Evolutionary conservation across 2,888 invertebrate genomes (phyloP).

Genomic region (Galerucella nymphaeae): DNA sequence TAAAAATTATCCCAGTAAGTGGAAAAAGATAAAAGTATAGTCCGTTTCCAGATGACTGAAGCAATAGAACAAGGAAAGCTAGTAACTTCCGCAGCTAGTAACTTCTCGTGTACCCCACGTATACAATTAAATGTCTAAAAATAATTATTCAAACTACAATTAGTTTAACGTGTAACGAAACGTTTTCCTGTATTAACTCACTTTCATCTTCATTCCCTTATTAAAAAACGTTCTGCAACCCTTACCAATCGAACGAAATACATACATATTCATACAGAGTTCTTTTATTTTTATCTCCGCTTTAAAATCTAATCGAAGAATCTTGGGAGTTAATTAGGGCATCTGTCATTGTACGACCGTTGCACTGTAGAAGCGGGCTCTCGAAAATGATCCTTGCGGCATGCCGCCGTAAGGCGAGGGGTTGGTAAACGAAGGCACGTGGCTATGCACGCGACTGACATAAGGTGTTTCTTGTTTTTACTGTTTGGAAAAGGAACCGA

Average conservation of each 20-base stretch:
- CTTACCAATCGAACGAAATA: conserved; percentile 5
- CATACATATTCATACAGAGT: conserved; percentile 12
- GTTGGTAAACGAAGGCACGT: conserved; percentile 42
- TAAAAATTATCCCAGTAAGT: background rate
- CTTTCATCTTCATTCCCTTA: conserved; percentile 4
- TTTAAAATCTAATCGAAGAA: conserved; percentile 56
- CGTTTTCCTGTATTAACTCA: conserved; percentile 2
- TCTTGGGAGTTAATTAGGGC: conserved; percentile 61
- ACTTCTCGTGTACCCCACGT: background rate
- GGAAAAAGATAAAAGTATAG: background rate
- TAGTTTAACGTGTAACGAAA: conserved; percentile 11
- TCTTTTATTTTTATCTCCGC: conserved; percentile 6
- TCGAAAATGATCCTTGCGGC: conserved; percentile 43
- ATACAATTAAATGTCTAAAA: background rate
- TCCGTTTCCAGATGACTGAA: no score
- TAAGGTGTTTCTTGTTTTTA: conserved; percentile 26
- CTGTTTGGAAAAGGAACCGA: conserved; percentile 16
- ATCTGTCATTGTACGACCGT: conserved; percentile 60
- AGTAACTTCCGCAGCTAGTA: no score
- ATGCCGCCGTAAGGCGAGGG: conserved; percentile 38
- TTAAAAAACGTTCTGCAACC: background rate
- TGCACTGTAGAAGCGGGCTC: conserved; percentile 35
- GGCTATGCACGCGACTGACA: conserved; percentile 33
- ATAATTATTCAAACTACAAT: conserved; percentile 4
- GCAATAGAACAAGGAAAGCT: no score